A percentile compares a stretch with the other conserved stretches of the same genome.
Conservation (phyloP, 1,140 invertebrate genomes). For the Caerostris darwini region DNA sequence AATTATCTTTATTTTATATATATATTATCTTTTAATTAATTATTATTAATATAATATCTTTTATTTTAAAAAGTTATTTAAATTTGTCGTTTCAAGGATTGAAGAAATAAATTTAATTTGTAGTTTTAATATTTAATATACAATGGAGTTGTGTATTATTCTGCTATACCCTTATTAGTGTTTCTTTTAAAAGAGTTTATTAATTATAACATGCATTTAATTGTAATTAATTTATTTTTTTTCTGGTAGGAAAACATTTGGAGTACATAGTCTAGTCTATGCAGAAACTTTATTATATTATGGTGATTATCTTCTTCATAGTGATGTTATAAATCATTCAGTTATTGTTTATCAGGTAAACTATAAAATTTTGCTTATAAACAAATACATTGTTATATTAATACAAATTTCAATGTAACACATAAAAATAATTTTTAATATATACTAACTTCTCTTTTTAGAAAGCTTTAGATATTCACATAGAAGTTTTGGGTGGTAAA, state of each 20-base stretch:
- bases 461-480: slow-evolving; percentile 89
- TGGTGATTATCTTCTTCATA: slow-evolving; percentile 94
- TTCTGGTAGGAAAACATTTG: slow-evolving; percentile 84
- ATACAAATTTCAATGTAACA: neutral
- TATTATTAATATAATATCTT: too few species aligned
- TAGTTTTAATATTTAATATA: too few species aligned
- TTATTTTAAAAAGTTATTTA: too few species aligned
- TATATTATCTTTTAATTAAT: too few species aligned
- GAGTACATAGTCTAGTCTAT: slow-evolving; percentile 88
- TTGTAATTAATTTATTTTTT: neutral
- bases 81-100: too few species aligned
- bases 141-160: too few species aligned
- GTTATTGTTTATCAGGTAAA: slow-evolving; percentile 90
- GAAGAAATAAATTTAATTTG: too few species aligned
- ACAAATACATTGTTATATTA: neutral
- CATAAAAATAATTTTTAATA: slow-evolving; percentile 23
- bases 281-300: slow-evolving; percentile 92
- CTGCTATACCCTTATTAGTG: neutral
- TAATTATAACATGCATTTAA: neutral
- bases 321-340: slow-evolving; percentile 91
- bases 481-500: slow-evolving; percentile 89
- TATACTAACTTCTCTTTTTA: slow-evolving; percentile 80
- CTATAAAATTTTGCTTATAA: neutral
- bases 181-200: too few species aligned
- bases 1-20: too few species aligned